Evolutionary conservation across 2,113 vertebrate genomes (phyloP), one percentile per base, ranked within the genome.

Genomic region (Triplophysa rosa): DNA sequence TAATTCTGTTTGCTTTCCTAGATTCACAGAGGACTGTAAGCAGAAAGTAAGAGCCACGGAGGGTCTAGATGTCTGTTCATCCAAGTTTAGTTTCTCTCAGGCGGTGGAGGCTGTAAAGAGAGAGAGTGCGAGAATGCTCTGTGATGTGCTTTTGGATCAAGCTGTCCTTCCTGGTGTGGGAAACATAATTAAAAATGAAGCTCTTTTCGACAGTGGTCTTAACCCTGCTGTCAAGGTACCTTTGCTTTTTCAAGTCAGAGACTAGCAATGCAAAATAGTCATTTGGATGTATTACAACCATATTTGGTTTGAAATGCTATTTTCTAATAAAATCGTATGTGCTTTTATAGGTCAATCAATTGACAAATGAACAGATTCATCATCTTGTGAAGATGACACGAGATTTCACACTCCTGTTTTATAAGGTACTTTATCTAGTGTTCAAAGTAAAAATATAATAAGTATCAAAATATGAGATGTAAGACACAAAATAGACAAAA

Each of bases 181-280:
- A 72, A 99, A 98, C 87, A 99, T 99, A 86, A 99, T 98, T 87
- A 98, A 95, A 91, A 98, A 98, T 14, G 97, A 99, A 92, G 95
- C 95, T 11, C 92, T 98, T 12, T 96, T 96, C 88, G 94, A 97
- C 89, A 95, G 94, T 16, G 93, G 95, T 76, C 91, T 98, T 59
- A 94, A 96, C 83, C 98, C 97, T 80, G 92, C 92, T 80, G 86
- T 95, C 81, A 94, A 93, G 92, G 97, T 97, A 62, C 29, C 23
- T 40, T 54, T 10, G 59, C 59, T 79, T 19, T 62, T 58, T 29
- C 2, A 17, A 47, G 33, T 29, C 54, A n/a, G 4, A 58, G 49
- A 17, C 49, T 52, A 16, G 49, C 49, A 16, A 72, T 29, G 58
- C 19, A 23, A 29, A 71, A 56, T 13, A 54, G 11, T 13, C 14